phyloP scores from a whole-genome alignment of 2,797 vertebrate species.

The Siniperca obscura region DNA sequence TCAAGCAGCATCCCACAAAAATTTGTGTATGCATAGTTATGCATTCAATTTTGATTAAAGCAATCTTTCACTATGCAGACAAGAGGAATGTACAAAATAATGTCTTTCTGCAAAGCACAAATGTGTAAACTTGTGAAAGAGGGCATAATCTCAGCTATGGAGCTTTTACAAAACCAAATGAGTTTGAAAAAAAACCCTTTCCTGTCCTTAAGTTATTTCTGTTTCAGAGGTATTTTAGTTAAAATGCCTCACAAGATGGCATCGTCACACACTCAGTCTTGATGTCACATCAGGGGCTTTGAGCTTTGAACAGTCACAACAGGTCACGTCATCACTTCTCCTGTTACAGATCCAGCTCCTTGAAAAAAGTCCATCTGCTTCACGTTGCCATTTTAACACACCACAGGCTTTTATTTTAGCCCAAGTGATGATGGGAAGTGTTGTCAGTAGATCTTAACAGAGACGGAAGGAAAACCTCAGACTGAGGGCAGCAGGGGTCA shows the following conservation, averaged over 20 bases:
- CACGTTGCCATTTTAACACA: slow-evolving; percentile 68
- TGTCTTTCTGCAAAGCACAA: slow-evolving; percentile 19
- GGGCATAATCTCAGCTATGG: slow-evolving; percentile 27
- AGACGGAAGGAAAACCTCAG: slow-evolving; percentile 57
- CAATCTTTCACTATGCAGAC: slow-evolving; percentile 30
- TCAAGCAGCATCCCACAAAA: background rate
- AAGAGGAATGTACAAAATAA: slow-evolving; percentile 32
- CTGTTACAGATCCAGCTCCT: slow-evolving; percentile 36
- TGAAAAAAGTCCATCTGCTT: slow-evolving; percentile 73
- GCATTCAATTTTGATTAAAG: slow-evolving; percentile 19
- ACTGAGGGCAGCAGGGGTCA: slow-evolving; percentile 55
- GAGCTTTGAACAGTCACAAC: slow-evolving; percentile 29
- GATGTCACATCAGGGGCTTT: slow-evolving; percentile 20
- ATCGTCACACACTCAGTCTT: background rate
- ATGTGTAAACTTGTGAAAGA: slow-evolving; percentile 22
- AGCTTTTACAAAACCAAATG: slow-evolving; percentile 49
- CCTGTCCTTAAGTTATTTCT: background rate
- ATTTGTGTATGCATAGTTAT: background rate
- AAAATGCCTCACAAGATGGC: slow-evolving; percentile 16
- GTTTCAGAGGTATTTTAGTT: slow-evolving; percentile 6
- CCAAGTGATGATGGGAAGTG: slow-evolving; percentile 69
- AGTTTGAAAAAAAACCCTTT: slow-evolving; percentile 37
- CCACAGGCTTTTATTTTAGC: slow-evolving; percentile 76
- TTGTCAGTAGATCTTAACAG: slow-evolving; percentile 53
- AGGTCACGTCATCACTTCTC: slow-evolving; percentile 59